These are phyloP conservation scores for Rhagoletis zephyria DNA, from an alignment of 1,140 invertebrate species.

Conservation along the genomic window DNA sequence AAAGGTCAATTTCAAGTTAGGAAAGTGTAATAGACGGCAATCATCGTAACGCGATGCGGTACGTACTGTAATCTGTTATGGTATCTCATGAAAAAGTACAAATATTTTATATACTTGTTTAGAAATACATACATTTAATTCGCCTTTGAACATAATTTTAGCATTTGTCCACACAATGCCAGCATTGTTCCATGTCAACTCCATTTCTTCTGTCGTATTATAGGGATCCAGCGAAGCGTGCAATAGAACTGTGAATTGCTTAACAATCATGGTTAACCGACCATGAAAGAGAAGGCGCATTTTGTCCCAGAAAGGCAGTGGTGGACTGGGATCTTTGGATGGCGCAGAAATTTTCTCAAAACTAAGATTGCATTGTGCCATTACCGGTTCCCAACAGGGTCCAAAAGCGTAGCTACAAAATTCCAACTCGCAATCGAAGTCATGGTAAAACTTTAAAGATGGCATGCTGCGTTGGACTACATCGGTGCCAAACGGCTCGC, in stretches of 20 bases:
- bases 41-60: conserved; percentile 99
- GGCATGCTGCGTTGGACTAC: conserved; percentile 90
- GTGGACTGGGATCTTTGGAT: conserved; percentile 92
- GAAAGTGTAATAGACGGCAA: conserved; percentile 91
- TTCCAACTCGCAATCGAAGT: conserved; percentile 94
- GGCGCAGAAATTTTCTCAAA: conserved; percentile 90
- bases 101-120: neutral
- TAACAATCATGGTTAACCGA: conserved; percentile 87
- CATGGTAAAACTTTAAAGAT: conserved; percentile 96
- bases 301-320: conserved; percentile 98
- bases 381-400: conserved; percentile 98
- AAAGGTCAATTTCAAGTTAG: conserved; percentile 87
- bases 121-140: conserved; percentile 77
- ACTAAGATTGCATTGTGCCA: conserved; percentile 94
- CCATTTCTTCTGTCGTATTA: conserved; percentile 99
- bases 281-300: conserved; percentile 93
- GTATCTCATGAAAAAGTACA: neutral
- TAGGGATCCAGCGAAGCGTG: conserved; percentile 98
- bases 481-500: conserved; percentile 82
- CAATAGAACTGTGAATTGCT: conserved; percentile 88
- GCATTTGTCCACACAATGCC: conserved; percentile 96
- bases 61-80: conserved; percentile 84
- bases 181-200: conserved; percentile 92
- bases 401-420: conserved; percentile 94
- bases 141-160: conserved; percentile 88